Conservation (phyloP, 2,113 vertebrate genomes). For the Tragelaphus imberbis region DNA sequence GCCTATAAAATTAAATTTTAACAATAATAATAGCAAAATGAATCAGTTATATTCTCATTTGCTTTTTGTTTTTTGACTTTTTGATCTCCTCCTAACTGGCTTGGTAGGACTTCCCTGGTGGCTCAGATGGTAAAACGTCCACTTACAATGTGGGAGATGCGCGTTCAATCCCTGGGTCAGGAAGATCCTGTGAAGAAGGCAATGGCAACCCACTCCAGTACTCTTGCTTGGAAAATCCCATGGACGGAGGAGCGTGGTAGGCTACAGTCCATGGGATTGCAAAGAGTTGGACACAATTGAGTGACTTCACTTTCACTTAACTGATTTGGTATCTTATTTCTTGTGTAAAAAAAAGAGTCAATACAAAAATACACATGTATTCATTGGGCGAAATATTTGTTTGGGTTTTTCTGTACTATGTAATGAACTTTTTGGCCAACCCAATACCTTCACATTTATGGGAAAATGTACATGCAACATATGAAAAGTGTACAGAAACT, state of each 20-base stretch:
- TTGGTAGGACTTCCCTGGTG: background rate
- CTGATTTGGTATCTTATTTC: background rate
- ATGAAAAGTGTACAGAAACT: background rate
- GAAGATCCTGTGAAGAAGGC: background rate
- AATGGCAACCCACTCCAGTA: background rate
- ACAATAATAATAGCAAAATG: background rate
- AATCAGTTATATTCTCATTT: background rate
- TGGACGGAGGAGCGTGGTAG: background rate
- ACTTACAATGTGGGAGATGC: background rate
- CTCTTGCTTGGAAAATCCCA: background rate
- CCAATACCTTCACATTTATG: background rate
- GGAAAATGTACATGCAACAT: background rate
- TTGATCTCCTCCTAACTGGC: background rate
- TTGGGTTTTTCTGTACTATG: background rate
- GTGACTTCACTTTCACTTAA: background rate
- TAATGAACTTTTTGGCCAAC: background rate
- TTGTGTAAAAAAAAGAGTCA: background rate
- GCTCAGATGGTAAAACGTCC: rapidly evolving
- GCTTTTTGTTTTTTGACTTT: background rate
- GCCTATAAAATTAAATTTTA: background rate
- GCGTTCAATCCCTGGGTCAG: background rate
- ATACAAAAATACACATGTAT: background rate
- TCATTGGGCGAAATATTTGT: rapidly evolving
- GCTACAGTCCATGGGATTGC: background rate
- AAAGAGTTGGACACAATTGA: rapidly evolving